Conservation (phyloP, 2,113 vertebrate species). For the Sciurus niger region DNA sequence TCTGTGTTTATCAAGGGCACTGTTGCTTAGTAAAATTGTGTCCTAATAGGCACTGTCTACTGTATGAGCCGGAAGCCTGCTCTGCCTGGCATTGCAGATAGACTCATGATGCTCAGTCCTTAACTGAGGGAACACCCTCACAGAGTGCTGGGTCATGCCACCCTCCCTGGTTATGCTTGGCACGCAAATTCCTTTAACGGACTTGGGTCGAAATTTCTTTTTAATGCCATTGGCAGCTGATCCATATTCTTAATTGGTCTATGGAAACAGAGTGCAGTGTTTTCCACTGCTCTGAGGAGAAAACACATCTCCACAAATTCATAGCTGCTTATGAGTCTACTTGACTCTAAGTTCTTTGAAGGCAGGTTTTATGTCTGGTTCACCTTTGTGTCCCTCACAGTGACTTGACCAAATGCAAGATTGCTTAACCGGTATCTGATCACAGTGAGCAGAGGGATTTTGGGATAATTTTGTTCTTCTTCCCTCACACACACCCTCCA, state of each 20-base stretch:
- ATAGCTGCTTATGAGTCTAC: background rate
- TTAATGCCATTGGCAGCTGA: background rate
- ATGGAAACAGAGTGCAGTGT: background rate
- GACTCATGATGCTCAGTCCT: background rate
- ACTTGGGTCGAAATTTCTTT: background rate
- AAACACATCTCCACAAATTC: background rate
- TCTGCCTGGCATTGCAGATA: background rate
- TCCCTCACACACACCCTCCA: background rate
- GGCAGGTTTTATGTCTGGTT: constrained; percentile 14
- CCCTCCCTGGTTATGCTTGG: background rate
- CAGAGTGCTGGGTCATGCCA: constrained; percentile 13
- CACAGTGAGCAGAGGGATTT: background rate
- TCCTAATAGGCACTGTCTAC: background rate
- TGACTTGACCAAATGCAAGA: background rate
- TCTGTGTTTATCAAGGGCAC: background rate
- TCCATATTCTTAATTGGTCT: background rate
- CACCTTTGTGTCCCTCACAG: background rate
- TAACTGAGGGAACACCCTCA: background rate
- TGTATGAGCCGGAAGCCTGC: background rate
- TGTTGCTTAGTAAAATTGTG: background rate
- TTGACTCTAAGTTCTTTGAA: background rate
- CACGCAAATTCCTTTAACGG: background rate
- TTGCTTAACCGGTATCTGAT: background rate
- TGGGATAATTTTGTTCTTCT: background rate
- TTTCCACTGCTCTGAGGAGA: constrained; percentile 13